These are phyloP conservation scores for Cacatua alba DNA, from an alignment of 2,113 vertebrate genomes.

Conservation along the genomic window DNA sequence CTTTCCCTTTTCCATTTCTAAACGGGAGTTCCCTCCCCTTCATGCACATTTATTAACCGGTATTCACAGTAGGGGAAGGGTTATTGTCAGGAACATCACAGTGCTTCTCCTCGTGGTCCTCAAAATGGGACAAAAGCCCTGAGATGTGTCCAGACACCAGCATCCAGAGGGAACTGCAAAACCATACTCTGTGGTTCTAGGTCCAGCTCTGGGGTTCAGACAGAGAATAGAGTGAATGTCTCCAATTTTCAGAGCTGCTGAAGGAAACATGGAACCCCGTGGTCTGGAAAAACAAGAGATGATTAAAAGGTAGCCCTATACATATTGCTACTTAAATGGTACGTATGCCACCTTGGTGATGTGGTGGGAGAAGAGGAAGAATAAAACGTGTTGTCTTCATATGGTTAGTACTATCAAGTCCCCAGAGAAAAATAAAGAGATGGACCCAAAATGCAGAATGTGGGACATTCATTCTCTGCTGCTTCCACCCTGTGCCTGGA, in stretches of 20 bases:
- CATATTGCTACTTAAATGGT: neutral
- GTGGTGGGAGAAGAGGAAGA: neutral
- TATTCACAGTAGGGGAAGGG: neutral
- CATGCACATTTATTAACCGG: neutral
- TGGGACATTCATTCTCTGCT: neutral
- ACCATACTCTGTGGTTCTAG: neutral
- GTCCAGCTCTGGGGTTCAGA: neutral
- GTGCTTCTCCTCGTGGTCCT: neutral
- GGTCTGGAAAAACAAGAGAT: neutral
- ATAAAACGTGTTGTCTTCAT: accelerated
- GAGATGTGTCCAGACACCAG: neutral
- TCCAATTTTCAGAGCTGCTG: neutral
- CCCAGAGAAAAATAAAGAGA: neutral
- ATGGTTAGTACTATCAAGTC: neutral
- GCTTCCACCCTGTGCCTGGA: neutral
- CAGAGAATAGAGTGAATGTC: neutral
- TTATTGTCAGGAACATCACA: neutral
- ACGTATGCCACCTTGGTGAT: neutral
- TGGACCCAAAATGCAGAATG: neutral
- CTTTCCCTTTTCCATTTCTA: neutral
- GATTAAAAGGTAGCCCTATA: neutral
- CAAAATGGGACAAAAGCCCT: neutral
- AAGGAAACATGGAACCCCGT: neutral
- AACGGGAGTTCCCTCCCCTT: neutral
- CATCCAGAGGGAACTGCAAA: neutral